Evolutionary conservation across 2,888 invertebrate genomes (phyloP).

Genomic region (Dysmachus trigonus): DNA sequence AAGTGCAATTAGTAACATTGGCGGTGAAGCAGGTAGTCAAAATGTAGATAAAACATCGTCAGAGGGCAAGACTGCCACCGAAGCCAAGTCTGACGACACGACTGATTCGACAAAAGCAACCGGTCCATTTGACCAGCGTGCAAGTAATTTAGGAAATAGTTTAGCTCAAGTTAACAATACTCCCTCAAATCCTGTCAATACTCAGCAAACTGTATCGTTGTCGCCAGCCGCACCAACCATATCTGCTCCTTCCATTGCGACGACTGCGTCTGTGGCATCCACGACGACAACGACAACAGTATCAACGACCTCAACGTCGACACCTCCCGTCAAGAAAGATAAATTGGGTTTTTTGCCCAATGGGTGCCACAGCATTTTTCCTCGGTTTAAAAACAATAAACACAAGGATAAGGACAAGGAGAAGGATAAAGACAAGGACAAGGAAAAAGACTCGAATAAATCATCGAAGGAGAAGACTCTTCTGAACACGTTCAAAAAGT

Average conservation of each 20-base stretch:
- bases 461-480: slow-evolving; percentile 55
- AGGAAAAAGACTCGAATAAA: slow-evolving; percentile 39
- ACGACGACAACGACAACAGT: slow-evolving; percentile 42
- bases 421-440: slow-evolving; percentile 56
- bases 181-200: not conserved
- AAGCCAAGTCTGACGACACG: slow-evolving; percentile 17
- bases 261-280: not conserved
- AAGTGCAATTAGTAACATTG: slow-evolving; percentile 51
- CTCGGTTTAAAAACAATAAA: slow-evolving; percentile 63
- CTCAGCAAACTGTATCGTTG: not conserved
- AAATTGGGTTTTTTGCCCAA: slow-evolving; percentile 64
- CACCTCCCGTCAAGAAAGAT: slow-evolving; percentile 60
- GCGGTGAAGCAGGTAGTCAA: slow-evolving; percentile 44
- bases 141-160: slow-evolving; percentile 27
- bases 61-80: slow-evolving; percentile 10
- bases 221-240: not conserved
- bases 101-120: slow-evolving; percentile 43
- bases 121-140: slow-evolving; percentile 10
- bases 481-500: slow-evolving; percentile 60
- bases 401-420: slow-evolving; percentile 58
- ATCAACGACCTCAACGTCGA: slow-evolving; percentile 47
- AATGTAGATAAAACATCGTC: slow-evolving; percentile 17
- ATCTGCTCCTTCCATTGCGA: not conserved
- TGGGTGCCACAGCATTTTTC: slow-evolving; percentile 61
- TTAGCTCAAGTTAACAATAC: slow-evolving; percentile 19